Evolutionary conservation across 1,140 invertebrate genomes (phyloP).

Genomic region (Hypsibius dujardini): DNA sequence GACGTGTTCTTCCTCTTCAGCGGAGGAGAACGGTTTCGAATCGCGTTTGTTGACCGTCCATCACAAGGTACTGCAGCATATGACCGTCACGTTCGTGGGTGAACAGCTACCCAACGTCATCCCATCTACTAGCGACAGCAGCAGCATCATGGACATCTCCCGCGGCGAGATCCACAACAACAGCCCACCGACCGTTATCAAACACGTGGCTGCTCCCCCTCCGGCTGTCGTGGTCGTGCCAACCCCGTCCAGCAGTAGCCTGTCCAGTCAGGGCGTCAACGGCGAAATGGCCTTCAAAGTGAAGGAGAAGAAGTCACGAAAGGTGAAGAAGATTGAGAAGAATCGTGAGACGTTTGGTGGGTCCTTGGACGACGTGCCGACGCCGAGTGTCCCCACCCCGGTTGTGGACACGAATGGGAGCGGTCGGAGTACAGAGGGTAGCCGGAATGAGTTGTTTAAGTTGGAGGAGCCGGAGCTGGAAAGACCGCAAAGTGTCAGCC

Average conservation of each 20-base stretch:
- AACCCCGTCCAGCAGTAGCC: too few relatives aligned
- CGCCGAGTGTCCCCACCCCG: background rate
- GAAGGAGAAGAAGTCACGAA: too few relatives aligned
- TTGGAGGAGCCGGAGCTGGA: too few relatives aligned
- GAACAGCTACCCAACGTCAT: slow-evolving; percentile 5
- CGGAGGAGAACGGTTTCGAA: slow-evolving; percentile 12
- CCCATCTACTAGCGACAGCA: background rate
- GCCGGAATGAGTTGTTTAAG: too few relatives aligned
- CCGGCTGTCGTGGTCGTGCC: too few relatives aligned
- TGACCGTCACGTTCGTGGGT: background rate
- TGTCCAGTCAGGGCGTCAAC: too few relatives aligned
- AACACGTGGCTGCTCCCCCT: too few relatives aligned
- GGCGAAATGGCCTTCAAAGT: too few relatives aligned
- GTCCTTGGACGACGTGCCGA: slow-evolving; percentile 6
- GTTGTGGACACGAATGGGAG: background rate
- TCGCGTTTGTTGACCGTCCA: slow-evolving; percentile 2
- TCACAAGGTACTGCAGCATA: background rate
- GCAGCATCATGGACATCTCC: too few relatives aligned
- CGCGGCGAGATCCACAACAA: too few relatives aligned
- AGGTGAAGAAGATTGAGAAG: background rate
- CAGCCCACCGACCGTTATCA: too few relatives aligned
- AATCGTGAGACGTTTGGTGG: background rate
- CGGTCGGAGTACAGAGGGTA: too few relatives aligned
- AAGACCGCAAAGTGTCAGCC: background rate
- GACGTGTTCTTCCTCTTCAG: background rate